These are phyloP conservation scores for Dipus sagitta DNA, from an alignment of 2,797 vertebrate genomes.

Conservation along the genomic window DNA sequence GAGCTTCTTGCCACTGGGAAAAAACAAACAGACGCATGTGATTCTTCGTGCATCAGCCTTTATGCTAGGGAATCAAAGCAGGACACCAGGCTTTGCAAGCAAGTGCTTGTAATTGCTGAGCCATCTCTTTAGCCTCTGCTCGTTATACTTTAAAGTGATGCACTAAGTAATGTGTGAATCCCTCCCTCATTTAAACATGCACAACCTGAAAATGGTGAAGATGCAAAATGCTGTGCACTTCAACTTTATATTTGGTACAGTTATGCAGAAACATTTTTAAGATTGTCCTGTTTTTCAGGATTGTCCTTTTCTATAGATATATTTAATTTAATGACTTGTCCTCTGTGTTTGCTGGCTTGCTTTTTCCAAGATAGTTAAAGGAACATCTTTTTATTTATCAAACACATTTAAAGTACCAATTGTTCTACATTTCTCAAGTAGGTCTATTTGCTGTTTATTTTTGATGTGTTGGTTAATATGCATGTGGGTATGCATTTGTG, in stretches of 20 bases:
- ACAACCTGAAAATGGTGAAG: background rate
- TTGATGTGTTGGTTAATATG: background rate
- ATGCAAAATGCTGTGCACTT: background rate
- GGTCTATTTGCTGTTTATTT: background rate
- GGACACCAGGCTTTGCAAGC: no score
- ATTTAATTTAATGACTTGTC: background rate
- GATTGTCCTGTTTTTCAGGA: background rate
- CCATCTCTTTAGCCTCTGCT: background rate
- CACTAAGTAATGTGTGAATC: background rate
- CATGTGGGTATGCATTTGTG: no score
- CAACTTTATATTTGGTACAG: background rate
- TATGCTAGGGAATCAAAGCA: no score
- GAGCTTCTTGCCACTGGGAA: no score
- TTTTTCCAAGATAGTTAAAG: background rate
- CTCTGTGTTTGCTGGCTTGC: background rate
- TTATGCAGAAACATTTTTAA: background rate
- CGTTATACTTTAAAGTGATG: constrained; percentile 38
- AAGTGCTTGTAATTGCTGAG: no score
- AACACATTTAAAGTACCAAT: background rate
- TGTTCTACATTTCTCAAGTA: background rate
- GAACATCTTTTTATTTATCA: background rate
- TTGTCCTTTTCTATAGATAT: background rate
- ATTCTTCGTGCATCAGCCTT: no score
- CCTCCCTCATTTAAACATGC: background rate
- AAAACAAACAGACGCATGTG: no score